Percentiles rank a stretch among this genome's conserved stretches.
Conservation (phyloP, 2,797 vertebrate species). For the Spheniscus humboldti region DNA sequence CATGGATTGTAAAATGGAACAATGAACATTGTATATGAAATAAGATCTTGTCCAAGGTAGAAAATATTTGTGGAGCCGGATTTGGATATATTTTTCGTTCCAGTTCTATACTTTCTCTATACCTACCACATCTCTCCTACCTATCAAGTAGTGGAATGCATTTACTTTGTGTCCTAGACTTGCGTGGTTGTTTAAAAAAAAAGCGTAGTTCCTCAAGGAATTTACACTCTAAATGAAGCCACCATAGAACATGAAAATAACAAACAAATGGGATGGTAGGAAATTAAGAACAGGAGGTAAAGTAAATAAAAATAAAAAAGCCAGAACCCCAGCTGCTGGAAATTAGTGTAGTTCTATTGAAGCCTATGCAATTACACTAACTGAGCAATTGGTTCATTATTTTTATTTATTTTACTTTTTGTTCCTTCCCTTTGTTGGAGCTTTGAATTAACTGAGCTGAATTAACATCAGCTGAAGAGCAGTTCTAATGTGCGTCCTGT, state of each 20-base stretch:
- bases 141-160: background rate
- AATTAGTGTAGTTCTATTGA: constrained; percentile 11
- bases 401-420: constrained; percentile 32
- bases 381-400: constrained; percentile 26
- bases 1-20: background rate
- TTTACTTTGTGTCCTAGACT: background rate
- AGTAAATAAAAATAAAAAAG: constrained; percentile 21
- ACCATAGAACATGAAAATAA: background rate
- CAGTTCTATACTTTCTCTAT: background rate
- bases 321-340: constrained; percentile 27
- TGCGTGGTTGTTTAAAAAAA: background rate
- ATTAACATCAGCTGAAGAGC: background rate
- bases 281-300: constrained; percentile 48
- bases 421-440: background rate
- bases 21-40: background rate
- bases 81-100: background rate
- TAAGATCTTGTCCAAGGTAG: background rate
- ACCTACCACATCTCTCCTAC: background rate
- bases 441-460: background rate
- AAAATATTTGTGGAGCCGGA: background rate
- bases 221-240: background rate
- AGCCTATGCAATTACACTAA: constrained; percentile 32
- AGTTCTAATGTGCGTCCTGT: background rate
- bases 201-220: background rate
- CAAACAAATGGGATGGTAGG: constrained; percentile 19